Evolutionary conservation across 2,797 vertebrate species (phyloP).

Genomic region (Oryzias sinensis): DNA sequence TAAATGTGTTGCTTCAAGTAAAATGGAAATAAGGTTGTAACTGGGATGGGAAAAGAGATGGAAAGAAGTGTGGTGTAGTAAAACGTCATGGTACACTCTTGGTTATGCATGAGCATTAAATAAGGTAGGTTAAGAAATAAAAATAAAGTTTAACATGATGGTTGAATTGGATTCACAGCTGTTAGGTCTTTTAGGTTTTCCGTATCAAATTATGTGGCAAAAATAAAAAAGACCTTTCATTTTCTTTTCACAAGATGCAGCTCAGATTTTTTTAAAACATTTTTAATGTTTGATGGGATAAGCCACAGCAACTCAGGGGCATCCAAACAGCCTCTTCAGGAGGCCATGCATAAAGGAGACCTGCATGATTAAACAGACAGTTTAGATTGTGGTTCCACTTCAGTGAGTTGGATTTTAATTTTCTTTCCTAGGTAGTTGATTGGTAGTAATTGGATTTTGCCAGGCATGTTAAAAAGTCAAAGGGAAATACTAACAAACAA

Average conservation of each 20-base stretch:
- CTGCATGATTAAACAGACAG: conserved; percentile 66
- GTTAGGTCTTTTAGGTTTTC: no score
- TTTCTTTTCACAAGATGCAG: no score
- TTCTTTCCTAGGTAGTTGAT: conserved; percentile 60
- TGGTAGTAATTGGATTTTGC: conserved; percentile 60
- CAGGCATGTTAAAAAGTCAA: conserved; percentile 41
- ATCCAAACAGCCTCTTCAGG: conserved; percentile 40
- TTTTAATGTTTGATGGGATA: conserved; percentile 24
- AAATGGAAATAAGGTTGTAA: neutral
- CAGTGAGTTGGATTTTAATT: conserved; percentile 61
- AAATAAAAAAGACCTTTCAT: no score
- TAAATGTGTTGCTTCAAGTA: neutral
- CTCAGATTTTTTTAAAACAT: no score
- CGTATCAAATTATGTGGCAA: no score
- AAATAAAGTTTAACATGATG: no score
- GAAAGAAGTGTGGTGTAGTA: no score
- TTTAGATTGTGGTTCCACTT: conserved; percentile 70
- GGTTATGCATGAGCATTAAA: no score
- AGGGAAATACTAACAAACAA: conserved; percentile 43
- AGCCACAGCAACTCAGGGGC: conserved; percentile 21
- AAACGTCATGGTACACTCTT: no score
- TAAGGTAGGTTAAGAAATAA: no score
- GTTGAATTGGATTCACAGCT: no score
- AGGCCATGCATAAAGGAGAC: conserved; percentile 39
- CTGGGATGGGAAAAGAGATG: no score